Evolutionary conservation across 2,113 vertebrate genomes (phyloP).

Genomic region (Leucoraja erinaceus): DNA sequence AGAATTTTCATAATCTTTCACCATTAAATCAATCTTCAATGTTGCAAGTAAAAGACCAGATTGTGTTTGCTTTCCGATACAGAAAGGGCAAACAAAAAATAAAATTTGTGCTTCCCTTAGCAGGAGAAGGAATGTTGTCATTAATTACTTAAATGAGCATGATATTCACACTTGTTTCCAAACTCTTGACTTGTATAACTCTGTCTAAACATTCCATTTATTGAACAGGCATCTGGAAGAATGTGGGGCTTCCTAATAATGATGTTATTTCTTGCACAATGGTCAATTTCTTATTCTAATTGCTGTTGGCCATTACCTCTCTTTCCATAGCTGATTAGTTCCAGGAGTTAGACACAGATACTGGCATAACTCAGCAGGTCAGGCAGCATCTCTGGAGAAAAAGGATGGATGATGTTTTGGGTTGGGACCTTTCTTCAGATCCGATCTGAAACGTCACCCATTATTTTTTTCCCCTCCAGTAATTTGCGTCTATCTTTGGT

Average conservation of each 20-base stretch:
- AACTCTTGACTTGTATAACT: neutral
- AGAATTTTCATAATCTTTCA: neutral
- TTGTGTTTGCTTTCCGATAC: neutral
- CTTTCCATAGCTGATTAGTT: neutral
- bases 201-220: neutral
- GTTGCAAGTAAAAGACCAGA: neutral
- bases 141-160: neutral
- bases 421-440: too few species aligned
- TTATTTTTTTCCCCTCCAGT: too few species aligned
- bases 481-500: too few species aligned
- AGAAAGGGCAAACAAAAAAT: neutral
- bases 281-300: neutral
- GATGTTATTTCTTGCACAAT: neutral
- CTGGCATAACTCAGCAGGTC: too few species aligned
- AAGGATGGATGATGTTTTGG: too few species aligned
- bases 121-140: neutral
- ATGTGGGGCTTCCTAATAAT: neutral
- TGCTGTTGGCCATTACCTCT: neutral
- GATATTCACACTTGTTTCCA: neutral
- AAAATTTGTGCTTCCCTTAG: neutral
- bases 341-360: neutral
- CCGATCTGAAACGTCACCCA: too few species aligned
- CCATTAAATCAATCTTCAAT: neutral
- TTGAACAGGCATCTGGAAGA: neutral
- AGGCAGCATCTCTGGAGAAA: too few species aligned